Evolutionary conservation across 2,888 invertebrate genomes (phyloP).

Genomic region (Caenorhabditis sulstoni): DNA sequence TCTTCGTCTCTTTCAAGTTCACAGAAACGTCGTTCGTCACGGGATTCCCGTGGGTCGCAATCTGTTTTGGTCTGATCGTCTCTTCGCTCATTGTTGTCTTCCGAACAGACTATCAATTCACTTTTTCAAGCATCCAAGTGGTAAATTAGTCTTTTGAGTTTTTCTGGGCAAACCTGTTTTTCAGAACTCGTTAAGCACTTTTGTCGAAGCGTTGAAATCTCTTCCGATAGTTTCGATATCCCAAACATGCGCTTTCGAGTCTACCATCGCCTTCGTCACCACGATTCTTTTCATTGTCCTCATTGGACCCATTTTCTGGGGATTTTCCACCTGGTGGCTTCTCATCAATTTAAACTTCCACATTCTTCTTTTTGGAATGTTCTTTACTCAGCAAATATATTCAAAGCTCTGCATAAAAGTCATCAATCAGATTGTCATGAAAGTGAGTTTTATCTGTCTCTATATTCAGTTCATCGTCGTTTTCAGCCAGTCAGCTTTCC

Average conservation of each 20-base stretch:
- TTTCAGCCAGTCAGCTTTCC: conserved; percentile 68
- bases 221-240: background rate
- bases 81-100: conserved; percentile 42
- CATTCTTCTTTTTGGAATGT: conserved; percentile 36
- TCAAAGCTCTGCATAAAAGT: conserved; percentile 51
- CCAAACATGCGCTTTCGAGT: conserved; percentile 28
- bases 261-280: conserved; percentile 14
- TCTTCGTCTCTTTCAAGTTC: conserved; percentile 15
- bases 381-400: conserved; percentile 49
- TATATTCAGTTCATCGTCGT: background rate
- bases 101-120: conserved; percentile 42
- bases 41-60: conserved; percentile 25
- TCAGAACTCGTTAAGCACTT: conserved; percentile 39
- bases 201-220: conserved; percentile 15
- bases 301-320: conserved; percentile 49
- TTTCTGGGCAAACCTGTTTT: background rate
- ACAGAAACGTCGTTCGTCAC: conserved; percentile 7
- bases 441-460: conserved; percentile 11
- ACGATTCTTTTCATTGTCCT: conserved; percentile 21
- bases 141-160: conserved; percentile 10
- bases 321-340: conserved; percentile 57
- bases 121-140: conserved; percentile 33
- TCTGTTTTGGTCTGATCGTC: conserved; percentile 12
- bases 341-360: conserved; percentile 51
- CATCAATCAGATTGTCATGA: conserved; percentile 62